These are phyloP conservation scores for Melanotaenia maccullochi DNA, from an alignment of 2,797 vertebrate genomes.

Conservation along the genomic window DNA sequence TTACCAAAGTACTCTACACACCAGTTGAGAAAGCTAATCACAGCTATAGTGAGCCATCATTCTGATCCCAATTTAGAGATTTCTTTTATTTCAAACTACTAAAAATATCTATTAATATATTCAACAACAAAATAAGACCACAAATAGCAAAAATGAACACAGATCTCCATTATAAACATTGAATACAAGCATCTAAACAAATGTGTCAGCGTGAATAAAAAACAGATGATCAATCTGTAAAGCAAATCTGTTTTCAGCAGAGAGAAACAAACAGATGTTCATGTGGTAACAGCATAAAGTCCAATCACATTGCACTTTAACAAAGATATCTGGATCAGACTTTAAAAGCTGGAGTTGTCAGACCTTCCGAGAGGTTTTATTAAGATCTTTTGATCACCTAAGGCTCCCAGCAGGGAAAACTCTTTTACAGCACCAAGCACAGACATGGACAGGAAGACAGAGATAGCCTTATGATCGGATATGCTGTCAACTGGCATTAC, in stretches of 20 bases:
- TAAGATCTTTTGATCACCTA: conserved; percentile 46
- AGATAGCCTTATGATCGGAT: conserved; percentile 53
- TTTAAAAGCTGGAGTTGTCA: conserved; percentile 23
- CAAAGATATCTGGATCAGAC: conserved; percentile 24
- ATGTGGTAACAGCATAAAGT: conserved; percentile 16
- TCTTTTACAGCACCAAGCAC: conserved; percentile 22
- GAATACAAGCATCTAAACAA: conserved; percentile 10
- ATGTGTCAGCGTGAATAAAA: neutral
- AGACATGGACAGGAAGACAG: conserved; percentile 52
- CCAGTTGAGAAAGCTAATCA: neutral
- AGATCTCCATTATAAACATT: neutral
- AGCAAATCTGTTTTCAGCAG: conserved; percentile 14
- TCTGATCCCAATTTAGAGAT: neutral
- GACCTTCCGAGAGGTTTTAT: conserved; percentile 40
- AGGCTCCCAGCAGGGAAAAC: conserved; percentile 33
- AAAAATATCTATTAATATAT: neutral
- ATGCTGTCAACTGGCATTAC: conserved; percentile 67
- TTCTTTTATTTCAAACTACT: neutral
- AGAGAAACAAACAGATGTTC: conserved; percentile 16
- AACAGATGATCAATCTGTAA: conserved; percentile 2
- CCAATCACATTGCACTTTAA: conserved; percentile 16
- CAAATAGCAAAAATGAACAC: neutral
- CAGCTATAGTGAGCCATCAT: neutral
- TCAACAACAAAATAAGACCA: neutral
- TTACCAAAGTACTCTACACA: neutral